phyloP scores from a whole-genome alignment of 2,797 vertebrate genomes.

The Ctenosaura bakeri region DNA sequence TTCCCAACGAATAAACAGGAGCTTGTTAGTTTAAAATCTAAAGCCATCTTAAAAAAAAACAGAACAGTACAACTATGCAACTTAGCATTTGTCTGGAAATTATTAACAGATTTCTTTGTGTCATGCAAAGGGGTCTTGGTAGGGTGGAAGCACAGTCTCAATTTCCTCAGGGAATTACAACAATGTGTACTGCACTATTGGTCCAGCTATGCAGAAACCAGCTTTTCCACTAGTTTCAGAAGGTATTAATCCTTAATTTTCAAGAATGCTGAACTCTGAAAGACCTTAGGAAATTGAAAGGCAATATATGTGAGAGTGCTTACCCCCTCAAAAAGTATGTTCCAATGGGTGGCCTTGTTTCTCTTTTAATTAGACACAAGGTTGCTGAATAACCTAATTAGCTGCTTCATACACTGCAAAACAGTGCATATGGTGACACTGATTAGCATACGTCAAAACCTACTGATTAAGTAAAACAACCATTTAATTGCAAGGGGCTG shows the following conservation, averaged over 20 bases:
- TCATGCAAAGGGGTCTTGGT: slow-evolving; percentile 42
- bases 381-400: neutral
- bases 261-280: neutral
- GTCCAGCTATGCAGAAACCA: slow-evolving; percentile 24
- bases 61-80: slow-evolving; percentile 40
- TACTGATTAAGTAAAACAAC: neutral
- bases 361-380: neutral
- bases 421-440: neutral
- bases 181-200: neutral
- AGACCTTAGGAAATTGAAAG: neutral
- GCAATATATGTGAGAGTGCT: neutral
- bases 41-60: slow-evolving; percentile 27
- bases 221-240: slow-evolving; percentile 10
- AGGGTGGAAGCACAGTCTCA: slow-evolving; percentile 37
- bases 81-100: slow-evolving; percentile 61
- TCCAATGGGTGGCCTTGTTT: slow-evolving; percentile 39
- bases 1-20: slow-evolving; percentile 41
- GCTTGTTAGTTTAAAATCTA: slow-evolving; percentile 45
- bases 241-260: slow-evolving; percentile 7
- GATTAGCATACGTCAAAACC: neutral
- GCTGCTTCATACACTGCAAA: neutral
- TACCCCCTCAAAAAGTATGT: neutral
- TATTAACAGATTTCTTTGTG: slow-evolving; percentile 63
- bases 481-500: neutral
- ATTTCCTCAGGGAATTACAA: slow-evolving; percentile 35